phyloP scores from a whole-genome alignment of 2,113 vertebrate genomes.

The Excalfactoria chinensis region DNA sequence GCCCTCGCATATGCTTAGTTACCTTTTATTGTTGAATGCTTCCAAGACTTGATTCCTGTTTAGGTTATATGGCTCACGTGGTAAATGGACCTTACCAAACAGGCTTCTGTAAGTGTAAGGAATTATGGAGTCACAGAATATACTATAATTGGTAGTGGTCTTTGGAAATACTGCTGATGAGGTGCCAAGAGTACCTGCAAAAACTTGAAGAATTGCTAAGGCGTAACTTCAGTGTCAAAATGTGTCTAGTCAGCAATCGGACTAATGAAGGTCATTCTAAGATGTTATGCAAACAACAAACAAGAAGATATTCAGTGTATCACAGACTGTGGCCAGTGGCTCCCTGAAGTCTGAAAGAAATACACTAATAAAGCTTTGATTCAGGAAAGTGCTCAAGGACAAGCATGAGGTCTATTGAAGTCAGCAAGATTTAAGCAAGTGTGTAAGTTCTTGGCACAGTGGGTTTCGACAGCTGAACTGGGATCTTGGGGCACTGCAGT shows the following conservation, averaged over 20 bases:
- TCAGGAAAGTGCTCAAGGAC: slow-evolving; percentile 6
- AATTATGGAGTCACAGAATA: background rate
- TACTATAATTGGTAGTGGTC: background rate
- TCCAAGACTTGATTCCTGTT: background rate
- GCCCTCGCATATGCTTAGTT: background rate
- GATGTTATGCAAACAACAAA: background rate
- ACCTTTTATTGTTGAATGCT: background rate
- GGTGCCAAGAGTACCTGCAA: background rate
- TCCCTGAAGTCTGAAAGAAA: slow-evolving; percentile 41
- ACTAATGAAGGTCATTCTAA: background rate
- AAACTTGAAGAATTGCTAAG: background rate
- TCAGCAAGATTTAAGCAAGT: slow-evolving; percentile 3
- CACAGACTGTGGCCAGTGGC: background rate
- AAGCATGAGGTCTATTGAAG: background rate
- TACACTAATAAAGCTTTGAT: background rate
- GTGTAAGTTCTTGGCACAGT: background rate
- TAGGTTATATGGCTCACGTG: background rate
- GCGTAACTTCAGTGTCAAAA: background rate
- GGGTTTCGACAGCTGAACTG: background rate
- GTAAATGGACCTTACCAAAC: background rate
- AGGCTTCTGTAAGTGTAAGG: background rate
- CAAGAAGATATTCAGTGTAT: background rate
- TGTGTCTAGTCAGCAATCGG: background rate
- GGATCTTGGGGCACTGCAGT: background rate
- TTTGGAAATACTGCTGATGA: background rate